phyloP scores from a whole-genome alignment of 2,797 vertebrate species.

The Rallus crepitans region DNA sequence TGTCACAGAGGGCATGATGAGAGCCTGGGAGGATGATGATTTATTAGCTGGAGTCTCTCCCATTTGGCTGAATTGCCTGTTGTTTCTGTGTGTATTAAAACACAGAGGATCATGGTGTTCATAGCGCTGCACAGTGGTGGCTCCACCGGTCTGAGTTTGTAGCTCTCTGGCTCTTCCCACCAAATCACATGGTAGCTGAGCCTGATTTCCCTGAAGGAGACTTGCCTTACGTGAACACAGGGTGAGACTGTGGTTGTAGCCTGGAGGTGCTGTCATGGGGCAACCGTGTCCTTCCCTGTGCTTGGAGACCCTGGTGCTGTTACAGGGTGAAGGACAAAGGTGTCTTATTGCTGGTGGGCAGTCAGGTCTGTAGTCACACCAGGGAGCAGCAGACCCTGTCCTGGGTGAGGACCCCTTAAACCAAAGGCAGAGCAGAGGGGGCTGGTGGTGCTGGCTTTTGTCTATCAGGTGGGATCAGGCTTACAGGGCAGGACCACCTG shows the following conservation, averaged over 20 bases:
- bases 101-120: neutral
- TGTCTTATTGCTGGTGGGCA: neutral
- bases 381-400: neutral
- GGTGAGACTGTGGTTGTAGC: accelerated
- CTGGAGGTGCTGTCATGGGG: neutral
- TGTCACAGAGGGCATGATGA: neutral
- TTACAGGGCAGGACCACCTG: neutral
- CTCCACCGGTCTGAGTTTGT: neutral
- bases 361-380: neutral
- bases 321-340: neutral
- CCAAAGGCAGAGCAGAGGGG: neutral
- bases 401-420: neutral
- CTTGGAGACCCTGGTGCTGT: neutral
- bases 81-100: neutral
- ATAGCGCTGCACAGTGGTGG: neutral
- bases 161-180: neutral
- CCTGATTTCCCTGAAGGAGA: neutral
- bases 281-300: accelerated
- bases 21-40: neutral
- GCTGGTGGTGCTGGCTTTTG: neutral
- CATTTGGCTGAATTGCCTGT: neutral
- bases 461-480: neutral
- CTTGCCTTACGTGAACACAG: neutral
- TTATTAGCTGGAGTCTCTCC: neutral
- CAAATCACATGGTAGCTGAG: accelerated